phyloP scores from a whole-genome alignment of 2,113 vertebrate genomes.

The Sapajus apella region DNA sequence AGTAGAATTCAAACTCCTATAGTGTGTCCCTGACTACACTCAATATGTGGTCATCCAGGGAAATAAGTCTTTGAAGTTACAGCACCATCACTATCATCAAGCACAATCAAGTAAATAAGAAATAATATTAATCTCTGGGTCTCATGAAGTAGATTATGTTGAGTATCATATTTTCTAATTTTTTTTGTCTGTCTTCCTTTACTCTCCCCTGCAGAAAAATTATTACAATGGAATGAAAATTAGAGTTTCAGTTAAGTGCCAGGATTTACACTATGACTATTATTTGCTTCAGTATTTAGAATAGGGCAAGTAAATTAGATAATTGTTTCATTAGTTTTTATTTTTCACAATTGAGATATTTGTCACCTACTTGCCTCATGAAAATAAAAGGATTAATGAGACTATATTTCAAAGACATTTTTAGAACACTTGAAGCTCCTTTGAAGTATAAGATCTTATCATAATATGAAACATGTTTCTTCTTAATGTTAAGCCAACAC shows the following conservation, averaged over 20 bases:
- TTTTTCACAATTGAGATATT: constrained; percentile 48
- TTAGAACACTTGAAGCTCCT: neutral
- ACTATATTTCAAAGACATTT: constrained; percentile 37
- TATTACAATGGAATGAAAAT: neutral
- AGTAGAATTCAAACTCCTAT: neutral
- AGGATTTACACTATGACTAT: neutral
- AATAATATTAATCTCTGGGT: neutral
- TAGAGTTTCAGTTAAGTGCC: neutral
- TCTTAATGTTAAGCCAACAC: neutral
- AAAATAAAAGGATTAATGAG: constrained; percentile 26
- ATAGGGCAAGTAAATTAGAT: neutral
- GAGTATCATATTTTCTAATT: neutral
- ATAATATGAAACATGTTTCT: neutral
- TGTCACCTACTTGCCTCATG: neutral
- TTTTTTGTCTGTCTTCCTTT: neutral
- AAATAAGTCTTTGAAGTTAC: neutral
- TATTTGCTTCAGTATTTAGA: neutral
- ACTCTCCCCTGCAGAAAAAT: neutral
- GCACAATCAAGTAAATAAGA: neutral
- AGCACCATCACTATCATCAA: neutral
- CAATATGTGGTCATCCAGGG: neutral
- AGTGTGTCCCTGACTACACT: neutral
- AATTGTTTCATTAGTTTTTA: constrained; percentile 11
- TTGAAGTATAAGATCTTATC: constrained; percentile 29
- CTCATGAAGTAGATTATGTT: neutral